phyloP scores from a whole-genome alignment of 2,797 vertebrate genomes.

The Margarornis squamiger region DNA sequence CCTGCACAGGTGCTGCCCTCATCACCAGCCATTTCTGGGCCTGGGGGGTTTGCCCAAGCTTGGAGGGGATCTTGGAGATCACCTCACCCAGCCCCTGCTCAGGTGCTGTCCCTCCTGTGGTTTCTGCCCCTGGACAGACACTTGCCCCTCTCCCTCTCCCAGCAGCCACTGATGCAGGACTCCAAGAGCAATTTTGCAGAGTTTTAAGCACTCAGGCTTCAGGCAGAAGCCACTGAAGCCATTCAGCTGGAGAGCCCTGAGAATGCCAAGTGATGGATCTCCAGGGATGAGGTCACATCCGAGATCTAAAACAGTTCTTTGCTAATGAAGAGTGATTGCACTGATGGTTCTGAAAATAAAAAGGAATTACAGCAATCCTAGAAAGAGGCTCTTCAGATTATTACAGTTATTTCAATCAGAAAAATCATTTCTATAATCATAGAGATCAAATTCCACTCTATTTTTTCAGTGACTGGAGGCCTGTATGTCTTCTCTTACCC shows the following conservation, averaged over 20 bases:
- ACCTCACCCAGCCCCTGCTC: neutral
- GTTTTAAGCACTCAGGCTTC: neutral
- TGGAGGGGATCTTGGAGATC: accelerated
- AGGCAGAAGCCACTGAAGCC: neutral
- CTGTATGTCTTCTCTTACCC: neutral
- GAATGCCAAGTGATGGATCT: neutral
- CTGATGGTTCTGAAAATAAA: neutral
- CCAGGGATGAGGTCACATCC: neutral
- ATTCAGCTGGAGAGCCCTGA: neutral
- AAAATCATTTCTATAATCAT: neutral
- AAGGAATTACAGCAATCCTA: neutral
- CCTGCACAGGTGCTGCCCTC: neutral
- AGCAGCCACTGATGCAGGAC: neutral
- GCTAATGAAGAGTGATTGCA: neutral
- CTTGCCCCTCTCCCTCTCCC: neutral
- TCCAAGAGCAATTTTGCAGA: neutral
- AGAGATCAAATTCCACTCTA: neutral
- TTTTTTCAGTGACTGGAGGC: neutral
- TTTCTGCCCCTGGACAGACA: neutral
- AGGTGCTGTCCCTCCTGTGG: neutral
- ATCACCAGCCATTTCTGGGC: neutral
- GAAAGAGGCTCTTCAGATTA: neutral
- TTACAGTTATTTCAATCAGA: neutral
- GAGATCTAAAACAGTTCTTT: neutral
- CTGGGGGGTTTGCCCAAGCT: accelerated